Percentiles rank a stretch among this genome's conserved stretches.
Evolutionary conservation across 1,140 invertebrate species (phyloP).

Genomic region (Micrasema longulum): DNA sequence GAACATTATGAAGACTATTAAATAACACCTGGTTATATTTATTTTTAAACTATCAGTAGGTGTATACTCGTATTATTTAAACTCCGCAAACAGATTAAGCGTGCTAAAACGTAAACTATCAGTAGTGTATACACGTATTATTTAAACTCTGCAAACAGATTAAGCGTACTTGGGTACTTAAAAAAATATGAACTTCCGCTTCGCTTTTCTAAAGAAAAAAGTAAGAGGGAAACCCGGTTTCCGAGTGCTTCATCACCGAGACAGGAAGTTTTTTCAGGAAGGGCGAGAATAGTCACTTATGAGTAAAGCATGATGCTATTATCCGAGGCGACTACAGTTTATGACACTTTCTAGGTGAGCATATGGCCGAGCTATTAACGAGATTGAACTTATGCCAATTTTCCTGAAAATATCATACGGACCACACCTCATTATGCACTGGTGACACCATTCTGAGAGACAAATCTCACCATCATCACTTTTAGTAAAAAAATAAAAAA

Average conservation of each 20-base stretch:
- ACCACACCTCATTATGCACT: conserved; percentile 32
- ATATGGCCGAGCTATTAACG: conserved; percentile 31
- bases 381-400: conserved; percentile 45
- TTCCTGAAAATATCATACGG: conserved; percentile 21
- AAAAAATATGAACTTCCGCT: neutral
- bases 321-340: conserved; percentile 25
- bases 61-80: no score
- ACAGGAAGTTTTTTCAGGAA: conserved; percentile 23
- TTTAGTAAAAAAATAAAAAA: conserved; percentile 22
- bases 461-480: conserved; percentile 24
- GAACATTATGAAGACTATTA: no score
- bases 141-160: no score
- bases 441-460: conserved; percentile 25
- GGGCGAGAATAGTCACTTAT: neutral
- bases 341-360: conserved; percentile 14
- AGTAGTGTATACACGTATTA: no score
- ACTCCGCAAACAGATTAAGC: no score
- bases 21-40: no score
- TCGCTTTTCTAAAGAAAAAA: conserved; percentile 18
- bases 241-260: conserved; percentile 10
- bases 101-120: no score
- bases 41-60: no score
- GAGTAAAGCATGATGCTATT: conserved; percentile 32
- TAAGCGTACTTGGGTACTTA: neutral
- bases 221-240: conserved; percentile 25